Evolutionary conservation across 2,888 invertebrate genomes (phyloP).

Genomic region (Euzetes globulus): DNA sequence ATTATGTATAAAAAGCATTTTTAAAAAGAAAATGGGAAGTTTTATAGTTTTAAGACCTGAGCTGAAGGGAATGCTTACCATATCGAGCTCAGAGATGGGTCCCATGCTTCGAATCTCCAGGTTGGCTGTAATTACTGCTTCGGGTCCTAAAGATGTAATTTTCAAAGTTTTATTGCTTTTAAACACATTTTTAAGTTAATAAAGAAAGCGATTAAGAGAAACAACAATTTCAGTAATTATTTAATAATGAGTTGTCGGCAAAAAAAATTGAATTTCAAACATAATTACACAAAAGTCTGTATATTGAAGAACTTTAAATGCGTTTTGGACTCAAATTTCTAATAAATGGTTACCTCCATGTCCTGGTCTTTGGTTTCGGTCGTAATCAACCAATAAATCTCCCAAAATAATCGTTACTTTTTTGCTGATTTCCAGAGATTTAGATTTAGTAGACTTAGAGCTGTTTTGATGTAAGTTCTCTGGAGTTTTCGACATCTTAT

Average conservation of each 20-base stretch:
- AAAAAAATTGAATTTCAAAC: not conserved
- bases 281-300: not conserved
- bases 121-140: slow-evolving; percentile 76
- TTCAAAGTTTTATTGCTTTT: not conserved
- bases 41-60: not conserved
- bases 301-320: not conserved
- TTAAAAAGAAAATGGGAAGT: too few species aligned
- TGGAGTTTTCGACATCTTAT: not conserved
- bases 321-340: not conserved
- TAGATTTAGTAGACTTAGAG: not conserved
- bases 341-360: slow-evolving; percentile 40
- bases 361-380: slow-evolving; percentile 41
- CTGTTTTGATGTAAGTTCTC: not conserved
- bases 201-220: not conserved
- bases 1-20: not conserved
- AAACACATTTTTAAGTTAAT: not conserved
- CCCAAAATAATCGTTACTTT: slow-evolving; percentile 41
- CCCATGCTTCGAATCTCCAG: slow-evolving; percentile 86
- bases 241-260: not conserved
- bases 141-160: slow-evolving; percentile 57
- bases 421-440: slow-evolving; percentile 10
- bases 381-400: slow-evolving; percentile 40
- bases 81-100: slow-evolving; percentile 78
- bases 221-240: not conserved
- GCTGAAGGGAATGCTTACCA: slow-evolving; percentile 55